Conservation (phyloP, 30 jellyfish, hydroid and myxozoan genomes). For the Aurelia coerulea region DNA sequence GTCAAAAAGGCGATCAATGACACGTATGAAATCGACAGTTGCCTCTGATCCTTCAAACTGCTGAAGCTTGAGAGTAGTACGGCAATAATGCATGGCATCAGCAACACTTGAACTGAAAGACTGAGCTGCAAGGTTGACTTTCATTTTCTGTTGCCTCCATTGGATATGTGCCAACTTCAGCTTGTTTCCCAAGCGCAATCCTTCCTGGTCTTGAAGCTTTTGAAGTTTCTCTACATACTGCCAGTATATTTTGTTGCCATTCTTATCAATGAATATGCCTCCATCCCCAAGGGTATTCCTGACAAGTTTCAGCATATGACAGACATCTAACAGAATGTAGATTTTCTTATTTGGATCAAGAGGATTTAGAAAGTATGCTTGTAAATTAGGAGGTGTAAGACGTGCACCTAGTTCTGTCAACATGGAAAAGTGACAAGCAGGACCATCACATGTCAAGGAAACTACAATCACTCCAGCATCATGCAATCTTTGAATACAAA, state of each 20-base stretch:
- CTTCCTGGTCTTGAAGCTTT: conserved; percentile 64
- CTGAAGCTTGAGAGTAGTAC: conserved; percentile 1
- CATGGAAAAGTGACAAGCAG: conserved; percentile 60
- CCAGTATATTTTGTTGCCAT: conserved; percentile 54
- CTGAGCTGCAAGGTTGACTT: no score
- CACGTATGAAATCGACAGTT: conserved; percentile 32
- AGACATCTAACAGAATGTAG: conserved; percentile 67
- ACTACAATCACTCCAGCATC: conserved; percentile 28
- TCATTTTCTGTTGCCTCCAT: no score
- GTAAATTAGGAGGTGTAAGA: conserved; percentile 7
- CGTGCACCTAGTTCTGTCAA: conserved; percentile 48
- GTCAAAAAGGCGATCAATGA: conserved; percentile 58
- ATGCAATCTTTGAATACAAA: conserved; percentile 23
- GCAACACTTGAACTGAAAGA: conserved; percentile 68
- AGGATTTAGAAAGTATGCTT: conserved; percentile 57
- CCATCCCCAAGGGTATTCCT: conserved; percentile 75
- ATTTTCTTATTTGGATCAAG: conserved; percentile 22
- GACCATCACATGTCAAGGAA: conserved; percentile 65
- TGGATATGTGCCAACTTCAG: no score
- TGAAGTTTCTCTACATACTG: conserved; percentile 41
- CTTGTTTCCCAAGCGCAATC: conserved; percentile 75
- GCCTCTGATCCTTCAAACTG: conserved; percentile 53
- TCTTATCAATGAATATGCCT: conserved; percentile 56
- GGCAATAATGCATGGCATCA: conserved; percentile 44
- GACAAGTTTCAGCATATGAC: conserved; percentile 72